Evolutionary conservation across 2,888 invertebrate species (phyloP), one percentile per base, ranked within the genome.

Genomic region (Agriopis leucophaearia): DNA sequence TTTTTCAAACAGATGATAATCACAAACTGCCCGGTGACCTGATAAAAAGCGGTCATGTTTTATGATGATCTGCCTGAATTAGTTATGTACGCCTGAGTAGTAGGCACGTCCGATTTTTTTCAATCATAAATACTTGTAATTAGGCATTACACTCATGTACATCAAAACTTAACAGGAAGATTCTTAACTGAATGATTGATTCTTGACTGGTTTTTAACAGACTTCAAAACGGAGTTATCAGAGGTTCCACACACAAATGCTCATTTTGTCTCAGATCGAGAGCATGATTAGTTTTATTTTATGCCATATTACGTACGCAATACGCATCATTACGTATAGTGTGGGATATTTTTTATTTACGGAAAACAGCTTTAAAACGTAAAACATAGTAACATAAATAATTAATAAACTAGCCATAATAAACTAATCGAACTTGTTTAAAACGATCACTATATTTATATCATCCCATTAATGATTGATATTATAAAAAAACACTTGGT

Each of bases 401-500:
- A 61, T 60, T 42, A 45, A 47, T 8, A 27, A 48, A 18, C 12
- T 36, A 54, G 48, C 55, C 63, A 55, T 67, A 67, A 63, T 59
- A 54, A 54, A 59, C 67, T 59, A 59, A 64, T 64, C 63, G 63
- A 59, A 59, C 63, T 59, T 12, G 63, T 69, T 62, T 55, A 40
- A 56, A 72, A 67, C 48, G 35, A 67, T 69, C 48, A 9, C 40
- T 38, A 57, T 44, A 59, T 69, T 66, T 56, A 62, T 51, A 73
- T 63, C 58, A 54, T 64, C 70, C 57, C 18, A 36, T 54, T 55
- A 62, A 59, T 73, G 70, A 73, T 73, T 66, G 64, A 73, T 70
- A 60, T 55, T 59, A 52, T 62, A 18, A 48, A 66, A 66, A 64
- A 66, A 55, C 64, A 66, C 59, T n/a, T n/a, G 60, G 55, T 42